These are phyloP conservation scores for Luehdorfia chinensis DNA, from an alignment of 1,140 invertebrate species.

Conservation along the genomic window DNA sequence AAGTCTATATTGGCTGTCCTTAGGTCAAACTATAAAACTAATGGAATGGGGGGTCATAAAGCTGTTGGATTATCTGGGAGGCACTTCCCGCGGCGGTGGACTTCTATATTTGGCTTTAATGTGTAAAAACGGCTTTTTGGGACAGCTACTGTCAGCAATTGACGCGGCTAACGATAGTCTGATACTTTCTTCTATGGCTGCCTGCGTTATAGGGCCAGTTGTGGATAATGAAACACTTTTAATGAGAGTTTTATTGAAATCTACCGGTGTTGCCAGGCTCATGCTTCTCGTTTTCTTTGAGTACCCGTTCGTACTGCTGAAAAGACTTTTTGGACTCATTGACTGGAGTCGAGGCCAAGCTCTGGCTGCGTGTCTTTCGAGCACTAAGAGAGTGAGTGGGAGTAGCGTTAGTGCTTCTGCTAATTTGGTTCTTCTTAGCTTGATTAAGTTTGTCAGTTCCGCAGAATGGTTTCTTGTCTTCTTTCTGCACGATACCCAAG, in stretches of 20 bases:
- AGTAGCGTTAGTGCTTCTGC: conserved; percentile 29
- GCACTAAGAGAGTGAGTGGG: conserved; percentile 26
- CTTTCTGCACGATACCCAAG: conserved; percentile 38
- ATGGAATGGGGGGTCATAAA: conserved; percentile 40
- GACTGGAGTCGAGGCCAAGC: conserved; percentile 52
- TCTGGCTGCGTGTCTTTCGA: conserved; percentile 53
- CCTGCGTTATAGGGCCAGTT: conserved; percentile 58
- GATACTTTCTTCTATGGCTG: conserved; percentile 73
- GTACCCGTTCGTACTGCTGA: conserved; percentile 31
- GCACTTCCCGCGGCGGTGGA: conserved; percentile 77
- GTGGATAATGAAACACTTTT: conserved; percentile 42
- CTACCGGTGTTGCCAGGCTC: conserved; percentile 47
- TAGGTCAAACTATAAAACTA: conserved; percentile 46
- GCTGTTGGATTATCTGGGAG: conserved; percentile 61
- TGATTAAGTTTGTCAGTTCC: conserved; percentile 45
- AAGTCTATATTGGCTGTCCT: neutral
- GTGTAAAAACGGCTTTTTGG: conserved; percentile 80
- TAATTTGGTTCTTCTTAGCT: conserved; percentile 30
- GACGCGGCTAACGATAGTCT: conserved; percentile 57
- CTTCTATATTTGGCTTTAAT: conserved; percentile 86
- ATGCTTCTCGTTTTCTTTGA: conserved; percentile 63
- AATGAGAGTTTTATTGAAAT: conserved; percentile 37
- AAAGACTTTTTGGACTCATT: conserved; percentile 41
- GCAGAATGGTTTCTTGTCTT: conserved; percentile 45
- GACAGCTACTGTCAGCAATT: conserved; percentile 46